Conservation (phyloP, 30 jellyfish, hydroid and myxozoan species). For the Cassiopea xamachana region DNA sequence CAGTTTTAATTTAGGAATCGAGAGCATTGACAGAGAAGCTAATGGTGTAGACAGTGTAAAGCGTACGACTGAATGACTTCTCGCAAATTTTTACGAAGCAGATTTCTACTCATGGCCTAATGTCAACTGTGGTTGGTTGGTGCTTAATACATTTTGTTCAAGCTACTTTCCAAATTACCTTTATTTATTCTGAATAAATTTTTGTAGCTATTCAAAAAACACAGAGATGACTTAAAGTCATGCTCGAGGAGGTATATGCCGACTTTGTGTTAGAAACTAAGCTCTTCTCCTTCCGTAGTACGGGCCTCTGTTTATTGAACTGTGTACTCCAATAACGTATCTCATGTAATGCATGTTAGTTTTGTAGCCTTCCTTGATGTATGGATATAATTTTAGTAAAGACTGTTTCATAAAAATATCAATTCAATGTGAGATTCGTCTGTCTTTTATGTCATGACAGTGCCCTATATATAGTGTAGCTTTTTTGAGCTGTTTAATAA, state of each 20-base stretch:
- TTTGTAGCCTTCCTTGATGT: not conserved
- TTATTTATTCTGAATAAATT: too few relatives aligned
- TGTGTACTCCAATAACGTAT: not conserved
- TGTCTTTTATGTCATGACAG: not conserved
- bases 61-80: too few relatives aligned
- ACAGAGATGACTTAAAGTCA: too few relatives aligned
- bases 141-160: too few relatives aligned
- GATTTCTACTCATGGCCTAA: too few relatives aligned
- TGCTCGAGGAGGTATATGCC: not conserved
- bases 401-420: not conserved
- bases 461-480: not conserved
- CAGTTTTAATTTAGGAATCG: too few relatives aligned
- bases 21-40: too few relatives aligned
- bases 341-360: not conserved
- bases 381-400: conserved; percentile 3
- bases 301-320: not conserved
- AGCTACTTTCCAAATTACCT: too few relatives aligned
- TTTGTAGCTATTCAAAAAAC: too few relatives aligned
- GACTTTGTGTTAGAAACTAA: not conserved
- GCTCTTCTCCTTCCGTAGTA: not conserved
- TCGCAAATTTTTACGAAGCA: too few relatives aligned
- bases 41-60: too few relatives aligned
- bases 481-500: not conserved
- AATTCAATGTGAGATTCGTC: not conserved
- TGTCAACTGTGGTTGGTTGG: too few relatives aligned